These are phyloP conservation scores for Trematocara macrostoma DNA, from an alignment of 2,113 vertebrate genomes.

Conservation along the genomic window DNA sequence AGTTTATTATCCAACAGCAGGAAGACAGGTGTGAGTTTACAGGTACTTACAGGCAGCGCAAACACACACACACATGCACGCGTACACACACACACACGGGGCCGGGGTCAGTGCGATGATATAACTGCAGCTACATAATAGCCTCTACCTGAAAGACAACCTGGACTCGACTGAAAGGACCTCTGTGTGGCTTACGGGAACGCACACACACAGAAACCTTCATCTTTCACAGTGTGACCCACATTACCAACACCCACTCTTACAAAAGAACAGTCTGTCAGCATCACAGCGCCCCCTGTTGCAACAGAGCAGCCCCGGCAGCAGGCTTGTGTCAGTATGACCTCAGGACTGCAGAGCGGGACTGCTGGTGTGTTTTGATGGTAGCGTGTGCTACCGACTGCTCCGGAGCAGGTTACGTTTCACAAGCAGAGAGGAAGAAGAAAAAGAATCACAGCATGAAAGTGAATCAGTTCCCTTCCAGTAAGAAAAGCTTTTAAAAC, in stretches of 20 bases:
- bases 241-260: not conserved
- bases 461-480: not conserved
- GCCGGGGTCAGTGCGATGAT: not conserved
- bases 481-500: not conserved
- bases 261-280: not conserved
- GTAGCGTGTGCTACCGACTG: not conserved
- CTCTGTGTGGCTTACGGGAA: not conserved
- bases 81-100: not conserved
- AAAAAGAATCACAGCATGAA: not conserved
- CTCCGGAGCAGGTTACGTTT: not conserved
- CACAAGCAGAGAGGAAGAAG: not conserved
- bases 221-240: not conserved
- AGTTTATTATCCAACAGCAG: not conserved
- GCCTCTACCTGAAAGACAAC: not conserved
- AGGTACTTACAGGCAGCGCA: not conserved
- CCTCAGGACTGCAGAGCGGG: not conserved
- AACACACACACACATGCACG: not conserved
- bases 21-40: not conserved
- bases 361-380: not conserved
- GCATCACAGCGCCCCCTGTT: not conserved
- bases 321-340: not conserved
- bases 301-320: not conserved
- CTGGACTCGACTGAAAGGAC: conserved; percentile 4
- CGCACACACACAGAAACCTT: not conserved
- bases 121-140: not conserved